A percentile compares a stretch with the other conserved stretches of the same genome.
phyloP scores from a whole-genome alignment of 1,140 invertebrate species.

The Diachasmimorpha longicaudata region DNA sequence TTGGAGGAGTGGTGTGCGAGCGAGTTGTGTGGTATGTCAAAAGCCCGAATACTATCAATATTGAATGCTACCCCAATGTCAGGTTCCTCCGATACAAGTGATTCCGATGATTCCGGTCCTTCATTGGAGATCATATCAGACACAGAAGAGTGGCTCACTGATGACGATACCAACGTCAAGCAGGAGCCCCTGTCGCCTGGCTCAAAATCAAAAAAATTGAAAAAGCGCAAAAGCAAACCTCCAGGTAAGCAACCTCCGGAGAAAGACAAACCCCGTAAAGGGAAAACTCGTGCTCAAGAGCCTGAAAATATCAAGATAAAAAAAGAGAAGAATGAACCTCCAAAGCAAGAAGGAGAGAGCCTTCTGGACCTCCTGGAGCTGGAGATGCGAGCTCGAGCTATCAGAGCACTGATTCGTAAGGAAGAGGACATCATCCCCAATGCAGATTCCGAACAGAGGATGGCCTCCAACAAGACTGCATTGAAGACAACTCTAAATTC shows the following conservation, averaged over 20 bases:
- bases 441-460: background rate
- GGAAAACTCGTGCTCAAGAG: constrained; percentile 31
- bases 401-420: constrained; percentile 62
- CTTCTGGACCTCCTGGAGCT: constrained; percentile 63
- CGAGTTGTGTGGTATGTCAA: constrained; percentile 61
- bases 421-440: constrained; percentile 55
- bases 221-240: constrained; percentile 40
- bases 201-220: constrained; percentile 34
- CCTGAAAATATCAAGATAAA: constrained; percentile 31
- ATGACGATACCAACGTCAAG: constrained; percentile 43
- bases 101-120: constrained; percentile 54
- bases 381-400: constrained; percentile 65
- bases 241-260: constrained; percentile 32
- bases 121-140: constrained; percentile 61
- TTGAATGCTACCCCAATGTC: constrained; percentile 55
- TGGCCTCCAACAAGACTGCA: background rate
- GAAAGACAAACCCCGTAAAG: constrained; percentile 35
- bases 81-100: constrained; percentile 56
- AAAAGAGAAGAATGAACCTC: constrained; percentile 38
- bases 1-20: constrained; percentile 56
- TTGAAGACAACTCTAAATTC: constrained; percentile 22
- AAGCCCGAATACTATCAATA: constrained; percentile 50
- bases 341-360: constrained; percentile 61
- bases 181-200: constrained; percentile 30
- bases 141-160: constrained; percentile 55